Base-by-base conservation (phyloP, 2,113 vertebrate genomes). In the Sclerurus mexicanus region DNA sequence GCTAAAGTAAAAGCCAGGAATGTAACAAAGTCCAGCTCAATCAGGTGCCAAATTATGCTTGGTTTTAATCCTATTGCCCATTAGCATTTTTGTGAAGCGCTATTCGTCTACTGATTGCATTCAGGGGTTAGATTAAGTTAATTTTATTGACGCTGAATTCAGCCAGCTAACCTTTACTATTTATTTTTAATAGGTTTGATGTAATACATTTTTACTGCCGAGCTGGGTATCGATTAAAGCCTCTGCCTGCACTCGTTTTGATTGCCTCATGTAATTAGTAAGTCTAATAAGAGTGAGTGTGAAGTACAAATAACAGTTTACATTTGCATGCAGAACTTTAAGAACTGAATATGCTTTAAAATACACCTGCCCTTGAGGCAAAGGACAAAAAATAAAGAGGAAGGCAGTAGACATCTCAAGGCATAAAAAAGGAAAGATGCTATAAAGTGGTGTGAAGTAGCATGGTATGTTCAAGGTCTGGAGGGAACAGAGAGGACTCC, bases 221-320 rank as follows among this genome's bases (percentile, higher is more conserved):
- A 93, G 27, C 5, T 47, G 63, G 86, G 25, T 90, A 96, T 85
- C 39, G 74, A 95, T 79, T 91, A 92, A 93, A 95, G 71, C 25
- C 67, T 90, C 71, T 71, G 74, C 74, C 47, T 85, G 50, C 33
- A 23, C 30, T 68, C 6, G 1, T 79, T 95, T 75, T 75, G 52
- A 93, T 72, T 85, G 56, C 44, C 47, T 87, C 9, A 3, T 31
- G 10, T 72, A 85, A 95, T 85, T 85, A 90, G 49, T 24, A 73
- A 80, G 63, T 49, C 64, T 93, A 73, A 67, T 66, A 86, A 39
- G 71, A 91, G 39, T 11, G 39, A 90, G 39, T 10, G 53, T 75
- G 22, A 93, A 87, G 37, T 55, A 69, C 60, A 82, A 85, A 53
- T 39, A 91, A 71, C 17, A 47, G 46, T 79, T 64, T 64, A 47